These are phyloP conservation scores for Rhimphoctona megacephalus DNA, from an alignment of 2,888 invertebrate genomes.

Conservation along the genomic window DNA sequence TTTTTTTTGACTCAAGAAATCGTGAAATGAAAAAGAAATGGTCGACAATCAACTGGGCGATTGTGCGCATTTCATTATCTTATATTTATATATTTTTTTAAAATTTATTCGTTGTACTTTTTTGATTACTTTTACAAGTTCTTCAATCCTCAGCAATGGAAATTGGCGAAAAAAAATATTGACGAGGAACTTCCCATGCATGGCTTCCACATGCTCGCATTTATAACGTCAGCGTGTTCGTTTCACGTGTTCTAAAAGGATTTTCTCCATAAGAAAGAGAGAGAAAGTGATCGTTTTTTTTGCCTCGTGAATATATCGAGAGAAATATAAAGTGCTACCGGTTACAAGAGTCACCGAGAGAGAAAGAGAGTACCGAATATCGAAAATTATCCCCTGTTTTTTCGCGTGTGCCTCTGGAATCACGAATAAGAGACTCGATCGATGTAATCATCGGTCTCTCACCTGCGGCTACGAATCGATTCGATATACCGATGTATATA, in stretches of 20 bases:
- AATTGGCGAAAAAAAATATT: not conserved
- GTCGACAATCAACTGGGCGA: not conserved
- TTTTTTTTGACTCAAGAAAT: not conserved
- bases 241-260: slow-evolving; percentile 29
- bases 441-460: slow-evolving; percentile 83
- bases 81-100: not conserved
- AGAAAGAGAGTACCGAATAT: slow-evolving; percentile 76
- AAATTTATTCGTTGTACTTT: not conserved
- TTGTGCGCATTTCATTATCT: too few relatives aligned
- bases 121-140: not conserved
- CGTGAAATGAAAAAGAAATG: not conserved
- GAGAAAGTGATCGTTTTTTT: not conserved
- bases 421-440: slow-evolving; percentile 75
- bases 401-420: slow-evolving; percentile 68
- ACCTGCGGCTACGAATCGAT: slow-evolving; percentile 78
- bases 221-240: slow-evolving; percentile 11
- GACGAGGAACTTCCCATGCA: not conserved
- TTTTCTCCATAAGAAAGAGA: not conserved
- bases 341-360: slow-evolving; percentile 74
- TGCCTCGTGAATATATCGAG: slow-evolving; percentile 25
- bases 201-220: not conserved
- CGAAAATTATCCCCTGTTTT: slow-evolving; percentile 79
- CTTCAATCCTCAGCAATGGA: not conserved
- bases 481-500: slow-evolving; percentile 36
- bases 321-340: slow-evolving; percentile 80